These are phyloP conservation scores for Zhuqinia jingwanae DNA, from an alignment of 2,888 invertebrate genomes.

Conservation along the genomic window DNA sequence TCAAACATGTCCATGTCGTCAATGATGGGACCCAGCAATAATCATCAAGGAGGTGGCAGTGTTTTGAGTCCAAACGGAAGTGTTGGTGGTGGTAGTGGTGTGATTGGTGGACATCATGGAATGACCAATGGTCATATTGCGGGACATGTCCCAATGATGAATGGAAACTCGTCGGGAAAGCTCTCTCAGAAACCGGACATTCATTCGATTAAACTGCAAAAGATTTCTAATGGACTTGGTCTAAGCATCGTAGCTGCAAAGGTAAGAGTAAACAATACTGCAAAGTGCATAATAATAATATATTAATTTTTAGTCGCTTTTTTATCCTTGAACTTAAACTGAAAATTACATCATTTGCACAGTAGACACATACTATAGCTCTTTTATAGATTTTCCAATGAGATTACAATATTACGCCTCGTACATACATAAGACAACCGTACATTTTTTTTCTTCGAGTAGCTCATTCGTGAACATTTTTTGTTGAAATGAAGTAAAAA, in stretches of 20 bases:
- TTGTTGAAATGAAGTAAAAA: conserved; percentile 7
- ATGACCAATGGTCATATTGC: conserved; percentile 60
- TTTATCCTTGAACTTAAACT: conserved; percentile 22
- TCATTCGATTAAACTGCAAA: conserved; percentile 93
- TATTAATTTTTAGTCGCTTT: neutral
- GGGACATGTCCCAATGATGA: conserved; percentile 49
- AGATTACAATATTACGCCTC: conserved; percentile 52
- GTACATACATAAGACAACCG: neutral
- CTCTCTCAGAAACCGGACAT: conserved; percentile 84
- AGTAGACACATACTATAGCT: neutral
- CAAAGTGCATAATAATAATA: too few species aligned
- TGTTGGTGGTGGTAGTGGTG: conserved; percentile 66
- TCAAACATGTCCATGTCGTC: conserved; percentile 70
- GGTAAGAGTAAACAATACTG: conserved; percentile 83
- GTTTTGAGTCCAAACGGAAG: conserved; percentile 67
- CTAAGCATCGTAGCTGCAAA: conserved; percentile 99
- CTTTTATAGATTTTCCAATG: conserved; percentile 53
- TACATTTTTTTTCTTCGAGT: neutral
- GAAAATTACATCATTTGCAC: neutral
- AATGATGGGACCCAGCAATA: conserved; percentile 66
- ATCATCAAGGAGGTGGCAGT: conserved; percentile 54
- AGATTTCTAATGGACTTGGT: conserved; percentile 98
- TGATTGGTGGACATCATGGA: conserved; percentile 59
- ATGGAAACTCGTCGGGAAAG: conserved; percentile 57
- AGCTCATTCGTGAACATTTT: neutral